Evolutionary conservation across 2,113 vertebrate genomes (phyloP), one percentile per base, ranked within the genome.

Genomic region (Monarcha castaneiventris): DNA sequence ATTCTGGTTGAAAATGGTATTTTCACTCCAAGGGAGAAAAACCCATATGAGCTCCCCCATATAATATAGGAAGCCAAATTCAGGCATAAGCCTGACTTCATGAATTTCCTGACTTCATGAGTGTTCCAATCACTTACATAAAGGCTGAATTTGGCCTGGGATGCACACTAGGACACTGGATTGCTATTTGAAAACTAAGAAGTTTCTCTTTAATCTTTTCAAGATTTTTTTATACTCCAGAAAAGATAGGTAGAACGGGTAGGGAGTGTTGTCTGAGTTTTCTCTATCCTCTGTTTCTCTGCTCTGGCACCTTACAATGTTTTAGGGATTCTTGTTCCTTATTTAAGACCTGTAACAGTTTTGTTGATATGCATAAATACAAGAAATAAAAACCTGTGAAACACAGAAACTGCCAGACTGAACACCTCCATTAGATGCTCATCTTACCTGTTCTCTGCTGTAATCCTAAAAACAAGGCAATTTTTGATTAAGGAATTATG

Each of bases 341-440:
- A 58, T 54, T 94, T 76, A 67, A 88, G 76, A 21, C 13, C 10
- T 44, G 59, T 74, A 91, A 58, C 39, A 52, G 58, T 91, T 89
- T 78, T 85, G 72, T 22, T 27, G 41, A 80, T 87, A 27, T 46
- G 75, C 49, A 73, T 30, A 74, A 91, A 56, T 39, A 82, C 54
- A 91, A 95, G 92, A 96, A 87, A 93, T 20, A 92, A 43, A 49
- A 97, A 66, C 37, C 48, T 39, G 39, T 35, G 73, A 75, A 79
- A 55, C 37, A 44, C 64, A 77, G 75, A 94, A 87, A 64, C 59
- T 94, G 78, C 69, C 68, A 94, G 69, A 44, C 30, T 84, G 79
- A 95, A 88, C 84, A 55, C 46, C 22, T 74, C 94, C 39, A 66
- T 93, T 84, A 83, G 59, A 73, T 67, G 30, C 25, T 69, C 41